Conservation (phyloP, 2,797 vertebrate species). For the Lepus oiostolus region DNA sequence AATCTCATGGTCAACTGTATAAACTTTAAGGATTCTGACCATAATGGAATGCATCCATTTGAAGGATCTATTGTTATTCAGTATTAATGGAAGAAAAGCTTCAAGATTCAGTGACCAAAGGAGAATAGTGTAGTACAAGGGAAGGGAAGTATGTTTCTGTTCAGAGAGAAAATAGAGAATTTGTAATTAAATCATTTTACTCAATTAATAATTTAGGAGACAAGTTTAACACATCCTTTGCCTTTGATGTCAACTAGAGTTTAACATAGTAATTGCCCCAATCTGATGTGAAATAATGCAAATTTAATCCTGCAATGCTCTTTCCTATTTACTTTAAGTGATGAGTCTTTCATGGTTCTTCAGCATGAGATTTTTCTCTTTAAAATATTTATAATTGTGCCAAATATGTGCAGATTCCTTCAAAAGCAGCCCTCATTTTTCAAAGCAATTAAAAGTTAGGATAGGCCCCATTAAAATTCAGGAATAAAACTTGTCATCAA, state of each 20-base stretch:
- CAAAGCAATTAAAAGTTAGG: slow-evolving; percentile 77
- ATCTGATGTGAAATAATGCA: slow-evolving; percentile 72
- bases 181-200: slow-evolving; percentile 72
- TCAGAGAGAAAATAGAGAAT: slow-evolving; percentile 62
- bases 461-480: slow-evolving; percentile 73
- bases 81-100: neutral
- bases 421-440: slow-evolving; percentile 64
- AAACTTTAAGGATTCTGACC: neutral
- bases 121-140: slow-evolving; percentile 36
- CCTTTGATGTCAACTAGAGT: slow-evolving; percentile 67
- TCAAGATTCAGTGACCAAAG: slow-evolving; percentile 53
- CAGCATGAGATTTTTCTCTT: slow-evolving; percentile 70
- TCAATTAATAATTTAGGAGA: slow-evolving; percentile 77
- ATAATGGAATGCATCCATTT: neutral
- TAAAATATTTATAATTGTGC: slow-evolving; percentile 77
- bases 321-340: slow-evolving; percentile 69
- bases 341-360: slow-evolving; percentile 69
- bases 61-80: slow-evolving; percentile 40
- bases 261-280: slow-evolving; percentile 74
- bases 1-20: neutral
- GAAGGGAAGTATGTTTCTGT: slow-evolving; percentile 21
- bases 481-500: slow-evolving; percentile 74
- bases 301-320: slow-evolving; percentile 68
- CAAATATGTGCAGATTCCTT: slow-evolving; percentile 70
- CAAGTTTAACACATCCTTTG: slow-evolving; percentile 65